phyloP scores from a whole-genome alignment of 2,888 invertebrate species.

The Sussaba pulchella region DNA sequence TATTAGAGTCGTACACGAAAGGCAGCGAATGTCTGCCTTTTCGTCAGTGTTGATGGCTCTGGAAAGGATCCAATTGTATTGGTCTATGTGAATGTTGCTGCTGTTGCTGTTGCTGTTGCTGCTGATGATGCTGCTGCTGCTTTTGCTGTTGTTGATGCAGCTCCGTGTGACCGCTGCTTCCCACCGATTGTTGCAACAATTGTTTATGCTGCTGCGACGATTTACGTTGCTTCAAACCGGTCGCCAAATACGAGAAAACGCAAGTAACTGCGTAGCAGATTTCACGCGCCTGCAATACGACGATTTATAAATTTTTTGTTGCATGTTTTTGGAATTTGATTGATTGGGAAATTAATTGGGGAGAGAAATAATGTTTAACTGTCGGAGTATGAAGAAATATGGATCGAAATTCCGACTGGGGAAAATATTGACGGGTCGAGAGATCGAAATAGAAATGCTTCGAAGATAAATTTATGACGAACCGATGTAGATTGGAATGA shows the following conservation, averaged over 20 bases:
- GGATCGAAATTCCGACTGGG: too few species aligned
- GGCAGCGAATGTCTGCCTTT: constrained; percentile 82
- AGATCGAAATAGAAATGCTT: too few species aligned
- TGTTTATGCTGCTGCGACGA: constrained; percentile 76
- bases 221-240: constrained; percentile 91
- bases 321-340: too few species aligned
- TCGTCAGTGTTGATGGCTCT: constrained; percentile 80
- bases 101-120: constrained; percentile 68
- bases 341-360: too few species aligned
- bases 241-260: constrained; percentile 99
- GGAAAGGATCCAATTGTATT: constrained; percentile 74
- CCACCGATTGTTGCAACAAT: constrained; percentile 27
- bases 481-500: too few species aligned
- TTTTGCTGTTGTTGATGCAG: constrained; percentile 72
- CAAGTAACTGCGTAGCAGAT: constrained; percentile 99
- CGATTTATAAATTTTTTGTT: background rate
- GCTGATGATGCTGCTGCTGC: constrained; percentile 70
- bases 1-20: constrained; percentile 80
- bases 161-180: constrained; percentile 58
- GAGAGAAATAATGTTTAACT: too few species aligned
- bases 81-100: constrained; percentile 72
- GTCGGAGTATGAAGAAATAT: too few species aligned
- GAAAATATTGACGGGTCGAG: too few species aligned
- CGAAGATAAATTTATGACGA: too few species aligned
- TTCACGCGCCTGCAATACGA: constrained; percentile 94